Percentiles rank a stretch among this genome's conserved stretches.
Evolutionary conservation across 2,888 invertebrate species (phyloP).

Genomic region (Bursaphelenchus okinawaensis): DNA sequence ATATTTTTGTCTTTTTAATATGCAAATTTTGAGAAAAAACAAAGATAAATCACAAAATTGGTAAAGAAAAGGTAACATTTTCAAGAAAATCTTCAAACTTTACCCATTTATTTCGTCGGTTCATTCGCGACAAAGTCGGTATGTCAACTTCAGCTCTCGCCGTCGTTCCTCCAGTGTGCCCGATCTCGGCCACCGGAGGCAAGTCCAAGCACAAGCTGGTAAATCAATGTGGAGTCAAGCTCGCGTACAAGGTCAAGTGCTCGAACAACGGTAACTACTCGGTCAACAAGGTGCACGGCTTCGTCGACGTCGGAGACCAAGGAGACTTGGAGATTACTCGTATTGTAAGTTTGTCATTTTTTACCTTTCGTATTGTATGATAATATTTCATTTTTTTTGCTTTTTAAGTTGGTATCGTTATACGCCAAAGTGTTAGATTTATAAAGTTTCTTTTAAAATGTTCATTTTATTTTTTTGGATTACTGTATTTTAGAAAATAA

Average conservation of each 20-base stretch:
- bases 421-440: too few relatives aligned
- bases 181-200: constrained; percentile 42
- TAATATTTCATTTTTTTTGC: too few relatives aligned
- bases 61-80: too few relatives aligned
- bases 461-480: too few relatives aligned
- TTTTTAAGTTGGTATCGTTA: too few relatives aligned
- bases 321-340: constrained; percentile 36
- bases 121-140: not conserved
- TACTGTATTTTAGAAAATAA: too few relatives aligned
- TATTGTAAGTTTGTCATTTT: constrained; percentile 6
- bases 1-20: too few relatives aligned
- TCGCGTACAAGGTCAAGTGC: constrained; percentile 41
- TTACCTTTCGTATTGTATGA: not conserved
- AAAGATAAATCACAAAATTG: too few relatives aligned
- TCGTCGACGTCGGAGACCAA: constrained; percentile 31
- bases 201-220: constrained; percentile 40
- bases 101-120: not conserved
- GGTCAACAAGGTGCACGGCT: constrained; percentile 33
- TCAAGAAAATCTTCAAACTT: too few relatives aligned
- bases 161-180: constrained; percentile 35
- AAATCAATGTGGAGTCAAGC: constrained; percentile 32
- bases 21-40: too few relatives aligned
- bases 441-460: too few relatives aligned
- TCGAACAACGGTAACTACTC: constrained; percentile 14
- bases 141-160: constrained; percentile 18